Base-by-base conservation (phyloP, 2,888 invertebrate genomes). In the Chironomus tentans region DNA sequence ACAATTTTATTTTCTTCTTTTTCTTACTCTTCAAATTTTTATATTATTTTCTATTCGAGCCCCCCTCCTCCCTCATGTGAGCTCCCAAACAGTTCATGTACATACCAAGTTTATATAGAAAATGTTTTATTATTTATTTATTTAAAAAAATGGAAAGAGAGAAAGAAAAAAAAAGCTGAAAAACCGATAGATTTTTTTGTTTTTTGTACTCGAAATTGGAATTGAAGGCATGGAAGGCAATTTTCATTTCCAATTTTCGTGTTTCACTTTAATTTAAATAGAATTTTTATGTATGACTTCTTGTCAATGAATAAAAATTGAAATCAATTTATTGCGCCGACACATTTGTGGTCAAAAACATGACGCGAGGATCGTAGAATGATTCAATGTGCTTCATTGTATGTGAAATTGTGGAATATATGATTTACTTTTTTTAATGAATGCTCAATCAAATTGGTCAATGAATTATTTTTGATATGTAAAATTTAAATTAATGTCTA, bases 111-210 rank as follows among this genome's bases (percentile, higher is more conserved):
- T 21, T 65, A 65, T 21, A 24, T 24, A 24, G 65, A 65, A 65
- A 65, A 65, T 74, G 21, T 74, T 74, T 74, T 68, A 74, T 65
- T 74, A 74, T 74, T 74, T 74, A 74, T 74, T 74, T 74, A 74
- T 74, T 74, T 74, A 74, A 74, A 74, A 74, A 74, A 74, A 74
- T 74, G 65, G 68, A 74, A 38, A 38, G 7, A 74, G 48, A 74
- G 65, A 28, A 74, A 74, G 47, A 48, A 74, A 74, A 72, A 72
- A 56, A 56, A 28, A 28, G 28, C 47, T 74, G 74, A 68, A 74
- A 74, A 68, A 24, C 21, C 74, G 68, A 65, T 46, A 48, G 56
- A 12, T 28, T 62, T 38, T 18, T 70, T 22, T 72, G 3, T 28
- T 38, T 38, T 38, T 1, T 38, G 38, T 38, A 38, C 38, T 38